Percentiles rank a stretch among this genome's conserved stretches.
These are phyloP conservation scores for Phenganax marumi DNA, from an alignment of 92 coral and sea anemone species.

Conservation along the genomic window DNA sequence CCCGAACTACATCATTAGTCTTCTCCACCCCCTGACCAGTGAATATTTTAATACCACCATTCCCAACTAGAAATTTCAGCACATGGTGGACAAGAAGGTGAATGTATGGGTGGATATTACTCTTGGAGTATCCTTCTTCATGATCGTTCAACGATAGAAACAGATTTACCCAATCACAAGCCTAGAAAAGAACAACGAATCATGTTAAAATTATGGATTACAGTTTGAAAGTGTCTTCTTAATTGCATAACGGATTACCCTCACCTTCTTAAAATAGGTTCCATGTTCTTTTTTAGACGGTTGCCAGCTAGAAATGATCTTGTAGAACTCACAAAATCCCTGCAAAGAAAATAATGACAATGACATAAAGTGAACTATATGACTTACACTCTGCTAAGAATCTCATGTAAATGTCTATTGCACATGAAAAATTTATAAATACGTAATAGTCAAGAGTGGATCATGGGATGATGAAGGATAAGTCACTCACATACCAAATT, in stretches of 20 bases:
- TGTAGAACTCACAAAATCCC: background rate
- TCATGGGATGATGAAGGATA: background rate
- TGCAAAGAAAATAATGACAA: background rate
- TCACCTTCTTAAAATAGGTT: background rate
- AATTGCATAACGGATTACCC: background rate
- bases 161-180: background rate
- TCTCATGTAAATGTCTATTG: background rate
- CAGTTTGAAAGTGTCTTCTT: background rate
- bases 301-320: background rate
- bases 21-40: background rate
- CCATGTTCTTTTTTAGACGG: background rate
- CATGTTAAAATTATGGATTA: background rate
- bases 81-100: background rate
- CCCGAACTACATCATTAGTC: background rate
- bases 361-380: background rate
- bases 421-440: background rate
- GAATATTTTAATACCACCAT: background rate
- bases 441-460: background rate
- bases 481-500: background rate
- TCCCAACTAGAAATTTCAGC: background rate
- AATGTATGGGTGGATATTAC: background rate
- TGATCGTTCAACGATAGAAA: background rate
- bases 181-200: background rate
- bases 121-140: background rate
- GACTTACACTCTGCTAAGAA: background rate